Evolutionary conservation across 2,113 vertebrate genomes (phyloP).

Genomic region (Brachypteracias leptosomus): DNA sequence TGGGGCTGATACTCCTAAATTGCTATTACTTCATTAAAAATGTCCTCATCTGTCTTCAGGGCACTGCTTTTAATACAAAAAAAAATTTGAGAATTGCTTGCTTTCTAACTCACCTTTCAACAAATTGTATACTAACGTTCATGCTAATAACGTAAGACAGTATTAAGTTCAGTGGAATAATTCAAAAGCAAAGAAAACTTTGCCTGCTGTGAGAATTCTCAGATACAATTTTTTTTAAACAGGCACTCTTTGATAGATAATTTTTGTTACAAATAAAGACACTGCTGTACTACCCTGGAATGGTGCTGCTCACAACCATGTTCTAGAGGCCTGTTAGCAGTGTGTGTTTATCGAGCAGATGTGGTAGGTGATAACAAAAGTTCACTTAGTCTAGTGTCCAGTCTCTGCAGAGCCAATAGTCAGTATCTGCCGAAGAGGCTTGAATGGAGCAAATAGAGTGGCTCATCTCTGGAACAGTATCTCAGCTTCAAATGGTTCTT

Average conservation of each 20-base stretch:
- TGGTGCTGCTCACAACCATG: accelerated
- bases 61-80: not conserved
- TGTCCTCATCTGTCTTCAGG: not conserved
- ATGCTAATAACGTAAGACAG: not conserved
- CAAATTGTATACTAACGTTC: not conserved
- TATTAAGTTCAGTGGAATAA: not conserved
- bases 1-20: not conserved
- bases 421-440: accelerated
- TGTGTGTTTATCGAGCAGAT: not conserved
- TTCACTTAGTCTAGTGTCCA: not conserved
- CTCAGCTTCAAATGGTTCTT: not conserved
- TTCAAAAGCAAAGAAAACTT: not conserved
- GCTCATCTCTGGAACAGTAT: not conserved
- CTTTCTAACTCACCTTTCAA: not conserved
- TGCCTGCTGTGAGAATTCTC: not conserved
- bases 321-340: not conserved
- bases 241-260: not conserved
- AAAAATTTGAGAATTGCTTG: not conserved
- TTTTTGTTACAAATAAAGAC: not conserved
- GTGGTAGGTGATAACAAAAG: not conserved
- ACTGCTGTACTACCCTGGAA: not conserved
- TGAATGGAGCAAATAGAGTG: not conserved
- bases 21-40: not conserved
- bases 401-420: not conserved
- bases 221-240: not conserved